Percentiles rank a stretch among this genome's conserved stretches.
phyloP scores from a whole-genome alignment of 1,140 invertebrate genomes.

The Drosophila repletoides region DNA sequence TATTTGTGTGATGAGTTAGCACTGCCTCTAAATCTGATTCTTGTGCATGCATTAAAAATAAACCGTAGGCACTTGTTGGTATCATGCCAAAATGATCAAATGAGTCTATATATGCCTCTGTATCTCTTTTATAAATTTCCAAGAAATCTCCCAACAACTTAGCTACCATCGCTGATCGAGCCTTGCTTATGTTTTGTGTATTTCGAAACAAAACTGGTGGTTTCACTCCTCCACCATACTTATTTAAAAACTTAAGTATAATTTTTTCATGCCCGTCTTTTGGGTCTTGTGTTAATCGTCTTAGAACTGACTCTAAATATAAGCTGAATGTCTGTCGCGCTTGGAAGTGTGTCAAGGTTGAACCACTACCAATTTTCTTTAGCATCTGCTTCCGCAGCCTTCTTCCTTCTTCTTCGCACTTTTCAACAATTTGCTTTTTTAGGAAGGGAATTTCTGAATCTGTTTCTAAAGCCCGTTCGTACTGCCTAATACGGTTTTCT shows the following conservation, averaged over 20 bases:
- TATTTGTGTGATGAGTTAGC: constrained; percentile 75
- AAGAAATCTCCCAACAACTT: constrained; percentile 97
- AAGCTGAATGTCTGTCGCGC: constrained; percentile 92
- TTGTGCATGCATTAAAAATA: constrained; percentile 84
- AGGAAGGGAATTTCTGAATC: constrained; percentile 60
- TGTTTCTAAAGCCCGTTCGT: constrained; percentile 70
- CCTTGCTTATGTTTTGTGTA: constrained; percentile 85
- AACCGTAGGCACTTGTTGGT: constrained; percentile 84
- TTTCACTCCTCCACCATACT: constrained; percentile 89
- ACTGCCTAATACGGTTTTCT: constrained; percentile 73
- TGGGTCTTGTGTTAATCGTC: constrained; percentile 86
- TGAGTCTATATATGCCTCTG: constrained; percentile 88
- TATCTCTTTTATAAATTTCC: constrained; percentile 93
- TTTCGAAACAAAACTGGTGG: constrained; percentile 86
- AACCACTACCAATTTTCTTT: constrained; percentile 72
- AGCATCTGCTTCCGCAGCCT: constrained; percentile 68
- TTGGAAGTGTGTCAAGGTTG: constrained; percentile 84
- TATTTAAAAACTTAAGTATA: constrained; percentile 92
- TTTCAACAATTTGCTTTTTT: constrained; percentile 58
- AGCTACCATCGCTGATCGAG: constrained; percentile 92
- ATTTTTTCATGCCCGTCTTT: constrained; percentile 87
- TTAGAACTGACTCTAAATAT: constrained; percentile 91
- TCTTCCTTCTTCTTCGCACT: constrained; percentile 69
- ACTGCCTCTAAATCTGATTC: constrained; percentile 76
- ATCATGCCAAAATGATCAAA: constrained; percentile 86